phyloP scores from a whole-genome alignment of 2,888 invertebrate genomes.

The Microplitis manilae region DNA sequence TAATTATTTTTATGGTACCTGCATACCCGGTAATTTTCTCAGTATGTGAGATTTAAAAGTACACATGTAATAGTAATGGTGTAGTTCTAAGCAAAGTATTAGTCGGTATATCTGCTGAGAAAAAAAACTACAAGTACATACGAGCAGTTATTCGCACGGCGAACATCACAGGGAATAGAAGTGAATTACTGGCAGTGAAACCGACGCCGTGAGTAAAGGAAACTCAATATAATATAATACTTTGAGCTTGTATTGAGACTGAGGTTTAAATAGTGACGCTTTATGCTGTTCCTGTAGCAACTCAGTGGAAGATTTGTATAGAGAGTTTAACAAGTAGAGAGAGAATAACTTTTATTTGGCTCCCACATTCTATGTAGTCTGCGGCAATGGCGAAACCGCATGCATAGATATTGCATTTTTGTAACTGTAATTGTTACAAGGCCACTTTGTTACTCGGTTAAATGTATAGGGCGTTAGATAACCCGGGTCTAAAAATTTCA shows the following conservation, averaged over 20 bases:
- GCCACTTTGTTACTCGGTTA: no score
- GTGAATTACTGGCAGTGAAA: conserved; percentile 52
- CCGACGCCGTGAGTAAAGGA: conserved; percentile 9
- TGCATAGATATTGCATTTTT: no score
- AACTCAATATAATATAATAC: neutral
- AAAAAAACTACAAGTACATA: conserved; percentile 13
- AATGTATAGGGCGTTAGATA: no score
- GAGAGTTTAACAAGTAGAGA: no score
- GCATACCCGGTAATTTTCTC: neutral
- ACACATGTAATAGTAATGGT: neutral
- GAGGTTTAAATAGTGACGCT: no score
- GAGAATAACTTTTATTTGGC: no score
- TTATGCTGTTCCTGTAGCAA: no score
- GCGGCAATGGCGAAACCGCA: no score
- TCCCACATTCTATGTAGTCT: no score
- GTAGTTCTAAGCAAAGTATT: neutral
- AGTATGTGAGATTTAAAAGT: neutral
- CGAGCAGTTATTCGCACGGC: conserved; percentile 51
- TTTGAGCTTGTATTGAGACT: neutral
- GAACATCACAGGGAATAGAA: conserved; percentile 50
- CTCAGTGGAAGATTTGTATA: no score
- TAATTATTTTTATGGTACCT: neutral
- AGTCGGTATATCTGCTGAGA: neutral
- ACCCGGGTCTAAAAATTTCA: no score
- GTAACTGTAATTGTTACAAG: no score